Conservation (phyloP, 1,140 invertebrate genomes). For the Heliothis virescens region DNA sequence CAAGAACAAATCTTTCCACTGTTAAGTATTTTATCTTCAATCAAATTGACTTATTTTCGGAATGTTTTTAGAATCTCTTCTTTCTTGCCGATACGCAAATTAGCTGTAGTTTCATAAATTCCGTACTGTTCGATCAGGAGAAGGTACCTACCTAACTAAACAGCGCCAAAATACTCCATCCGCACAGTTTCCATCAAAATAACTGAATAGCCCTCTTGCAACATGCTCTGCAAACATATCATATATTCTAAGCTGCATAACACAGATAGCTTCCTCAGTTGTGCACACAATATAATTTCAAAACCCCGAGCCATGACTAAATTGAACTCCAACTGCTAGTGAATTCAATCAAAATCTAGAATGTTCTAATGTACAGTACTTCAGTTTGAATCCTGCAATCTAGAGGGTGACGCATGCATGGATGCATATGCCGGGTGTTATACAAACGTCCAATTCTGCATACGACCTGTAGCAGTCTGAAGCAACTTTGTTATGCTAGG, state of each 20-base stretch:
- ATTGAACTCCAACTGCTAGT: conserved; percentile 1
- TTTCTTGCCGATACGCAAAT: no score
- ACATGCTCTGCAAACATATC: neutral
- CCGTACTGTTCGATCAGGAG: no score
- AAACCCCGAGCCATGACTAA: conserved; percentile 8
- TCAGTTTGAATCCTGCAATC: conserved; percentile 33
- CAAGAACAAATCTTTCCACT: neutral
- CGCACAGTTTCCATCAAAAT: neutral
- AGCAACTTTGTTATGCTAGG: neutral
- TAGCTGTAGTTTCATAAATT: no score
- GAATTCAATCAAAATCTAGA: conserved; percentile 38
- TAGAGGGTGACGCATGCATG: conserved; percentile 8
- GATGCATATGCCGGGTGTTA: neutral
- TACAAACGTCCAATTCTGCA: conserved; percentile 14
- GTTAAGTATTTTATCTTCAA: neutral
- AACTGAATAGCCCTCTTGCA: neutral
- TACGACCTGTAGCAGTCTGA: neutral
- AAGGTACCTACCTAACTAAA: no score
- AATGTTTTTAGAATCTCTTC: no score
- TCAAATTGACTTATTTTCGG: neutral
- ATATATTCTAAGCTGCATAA: neutral
- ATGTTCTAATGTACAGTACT: conserved; percentile 30
- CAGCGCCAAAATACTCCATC: no score
- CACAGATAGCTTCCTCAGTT: neutral
- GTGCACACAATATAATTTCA: neutral